Base-by-base conservation (phyloP, 1,140 invertebrate genomes). In the Neodiprion pinetum region DNA sequence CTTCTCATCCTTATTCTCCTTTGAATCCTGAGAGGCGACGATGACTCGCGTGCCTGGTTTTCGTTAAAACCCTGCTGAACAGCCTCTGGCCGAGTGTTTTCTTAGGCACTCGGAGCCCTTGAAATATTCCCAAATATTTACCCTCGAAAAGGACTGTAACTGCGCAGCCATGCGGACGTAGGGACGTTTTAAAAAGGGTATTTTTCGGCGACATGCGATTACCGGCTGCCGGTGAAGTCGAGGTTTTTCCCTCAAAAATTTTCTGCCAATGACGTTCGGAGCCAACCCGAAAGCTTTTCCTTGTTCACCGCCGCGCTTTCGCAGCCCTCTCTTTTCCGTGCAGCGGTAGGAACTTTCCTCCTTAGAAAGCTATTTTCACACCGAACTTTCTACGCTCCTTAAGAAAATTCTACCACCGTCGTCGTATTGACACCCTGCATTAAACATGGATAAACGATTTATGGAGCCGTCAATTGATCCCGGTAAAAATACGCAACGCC, bases 41-140 rank as follows among this genome's bases (percentile, higher is more conserved):
- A 5, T 40, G 28, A 40, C 28, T 40, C 28, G 53, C n/a, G 53
- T 61, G 53, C n/a, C 53, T 61, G 53, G 11, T 61, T 61, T 61
- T 61, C 53, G 53, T 61, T 61, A 61, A 53, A 40, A 9, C 53
- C 53, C 53, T 61, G 53, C 10, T 53, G 10, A 11, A 75, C 74
- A 50, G 72, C 70, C 73, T 75, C 74, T 71, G 76, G 77, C 74
- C 28, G 85, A 85, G 82, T 84, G 85, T 86, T 87, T 87, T 83
- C 84, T 86, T 81, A 86, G 83, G 85, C 83, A 84, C 81, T 86
- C 78, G 82, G 78, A 75, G 71, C 82, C 82, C 81, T 84, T 83
- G 17, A 84, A 82, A 82, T 85, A 85, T 86, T 86, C 80, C 81
- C 83, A 88, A 87, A 88, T 86, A 87, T 87, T 88, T 86, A 86